Conservation (phyloP, 2,113 vertebrate species). For the Pholis gunnellus region DNA sequence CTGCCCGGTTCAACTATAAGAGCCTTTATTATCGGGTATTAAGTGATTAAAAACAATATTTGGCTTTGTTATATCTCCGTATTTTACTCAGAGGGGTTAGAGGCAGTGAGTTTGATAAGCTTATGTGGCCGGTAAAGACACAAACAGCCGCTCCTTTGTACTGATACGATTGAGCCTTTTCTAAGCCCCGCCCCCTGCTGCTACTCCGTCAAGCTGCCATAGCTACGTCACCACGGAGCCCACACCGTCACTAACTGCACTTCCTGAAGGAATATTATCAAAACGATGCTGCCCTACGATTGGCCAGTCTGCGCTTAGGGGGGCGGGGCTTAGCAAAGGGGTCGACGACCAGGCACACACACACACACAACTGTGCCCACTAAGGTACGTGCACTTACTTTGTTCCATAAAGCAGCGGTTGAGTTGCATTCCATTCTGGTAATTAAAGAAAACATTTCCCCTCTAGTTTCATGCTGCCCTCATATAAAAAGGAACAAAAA, state of each 20-base stretch:
- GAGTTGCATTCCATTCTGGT: neutral
- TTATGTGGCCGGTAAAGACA: neutral
- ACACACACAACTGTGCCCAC: neutral
- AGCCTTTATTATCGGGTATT: neutral
- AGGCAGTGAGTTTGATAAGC: neutral
- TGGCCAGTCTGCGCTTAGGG: too few relatives aligned
- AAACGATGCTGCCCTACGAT: too few relatives aligned
- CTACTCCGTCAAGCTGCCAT: too few relatives aligned
- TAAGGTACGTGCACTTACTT: neutral
- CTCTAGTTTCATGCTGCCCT: neutral
- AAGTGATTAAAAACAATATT: neutral
- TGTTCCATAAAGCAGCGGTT: neutral
- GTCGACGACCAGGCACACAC: neutral
- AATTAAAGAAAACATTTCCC: neutral
- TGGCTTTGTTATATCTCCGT: neutral
- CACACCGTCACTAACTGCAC: too few relatives aligned
- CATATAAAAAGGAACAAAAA: neutral
- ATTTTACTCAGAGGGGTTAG: too few relatives aligned
- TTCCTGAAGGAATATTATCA: too few relatives aligned
- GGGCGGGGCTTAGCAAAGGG: too few relatives aligned
- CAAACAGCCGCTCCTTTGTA: neutral
- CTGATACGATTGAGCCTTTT: neutral
- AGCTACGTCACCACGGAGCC: too few relatives aligned
- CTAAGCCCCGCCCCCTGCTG: too few relatives aligned
- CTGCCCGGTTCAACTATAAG: neutral